Percentiles rank a stretch among this genome's conserved stretches.
These are phyloP conservation scores for Notolabrus celidotus DNA, from an alignment of 2,797 vertebrate genomes.

Conservation along the genomic window DNA sequence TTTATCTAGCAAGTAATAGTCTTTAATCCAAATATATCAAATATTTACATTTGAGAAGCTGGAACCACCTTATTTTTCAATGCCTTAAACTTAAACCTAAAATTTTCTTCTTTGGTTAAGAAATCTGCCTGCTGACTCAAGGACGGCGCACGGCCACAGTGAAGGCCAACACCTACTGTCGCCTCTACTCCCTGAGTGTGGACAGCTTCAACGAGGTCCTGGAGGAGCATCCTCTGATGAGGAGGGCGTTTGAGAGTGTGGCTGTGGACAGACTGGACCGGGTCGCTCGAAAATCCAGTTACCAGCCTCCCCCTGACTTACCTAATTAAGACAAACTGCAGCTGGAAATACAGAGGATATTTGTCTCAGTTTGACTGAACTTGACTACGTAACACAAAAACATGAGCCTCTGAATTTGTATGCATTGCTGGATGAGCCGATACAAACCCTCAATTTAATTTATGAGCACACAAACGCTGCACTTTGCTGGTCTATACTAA, in stretches of 20 bases:
- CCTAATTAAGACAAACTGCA: slow-evolving; percentile 17
- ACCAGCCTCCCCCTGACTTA: slow-evolving; percentile 55
- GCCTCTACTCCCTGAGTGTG: slow-evolving; percentile 95
- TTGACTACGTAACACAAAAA: slow-evolving; percentile 9
- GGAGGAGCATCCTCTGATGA: slow-evolving; percentile 97
- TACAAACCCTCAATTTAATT: slow-evolving; percentile 17
- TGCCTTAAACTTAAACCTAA: background rate
- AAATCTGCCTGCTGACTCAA: slow-evolving; percentile 94
- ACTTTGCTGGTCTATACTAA: slow-evolving; percentile 18
- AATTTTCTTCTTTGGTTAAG: slow-evolving; percentile 71
- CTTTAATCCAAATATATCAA: no score
- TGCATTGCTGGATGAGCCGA: slow-evolving; percentile 15
- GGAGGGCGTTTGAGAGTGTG: slow-evolving; percentile 93
- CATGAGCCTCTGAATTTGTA: slow-evolving; percentile 8
- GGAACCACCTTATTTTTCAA: background rate
- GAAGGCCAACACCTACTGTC: slow-evolving; percentile 93
- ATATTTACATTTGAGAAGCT: background rate
- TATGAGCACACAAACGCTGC: slow-evolving; percentile 28
- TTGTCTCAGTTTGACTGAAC: slow-evolving; percentile 29
- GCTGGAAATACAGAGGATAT: slow-evolving; percentile 8
- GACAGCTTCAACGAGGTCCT: slow-evolving; percentile 96
- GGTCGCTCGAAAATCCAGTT: slow-evolving; percentile 81
- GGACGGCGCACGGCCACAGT: slow-evolving; percentile 94
- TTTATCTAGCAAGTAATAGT: no score
- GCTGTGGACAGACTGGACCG: slow-evolving; percentile 92